Evolutionary conservation across 1,140 invertebrate genomes (phyloP).

Genomic region (Heliconius nattereri): DNA sequence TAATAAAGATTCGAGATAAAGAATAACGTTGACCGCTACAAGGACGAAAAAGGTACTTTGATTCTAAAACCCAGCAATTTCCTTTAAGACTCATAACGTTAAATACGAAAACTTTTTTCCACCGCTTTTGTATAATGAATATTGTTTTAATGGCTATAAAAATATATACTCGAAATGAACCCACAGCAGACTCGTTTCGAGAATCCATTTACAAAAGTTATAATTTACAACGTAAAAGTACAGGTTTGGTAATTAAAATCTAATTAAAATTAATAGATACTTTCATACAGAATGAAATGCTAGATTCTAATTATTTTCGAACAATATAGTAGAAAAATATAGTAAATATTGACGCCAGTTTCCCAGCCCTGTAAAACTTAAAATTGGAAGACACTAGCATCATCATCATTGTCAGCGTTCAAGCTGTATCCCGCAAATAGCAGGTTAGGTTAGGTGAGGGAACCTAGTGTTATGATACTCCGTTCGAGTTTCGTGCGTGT

Average conservation of each 20-base stretch:
- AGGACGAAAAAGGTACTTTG: conserved; percentile 37
- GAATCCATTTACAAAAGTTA: conserved; percentile 43
- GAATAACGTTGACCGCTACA: conserved; percentile 30
- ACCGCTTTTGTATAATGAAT: conserved; percentile 47
- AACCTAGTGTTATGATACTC: too few species aligned
- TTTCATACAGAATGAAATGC: too few species aligned
- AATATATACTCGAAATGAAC: conserved; percentile 42
- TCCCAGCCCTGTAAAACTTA: too few species aligned
- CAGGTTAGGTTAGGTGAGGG: too few species aligned
- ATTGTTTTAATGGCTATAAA: conserved; percentile 49
- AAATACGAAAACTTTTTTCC: conserved; percentile 49
- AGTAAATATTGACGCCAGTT: too few species aligned
- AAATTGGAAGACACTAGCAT: too few species aligned
- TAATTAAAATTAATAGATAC: not conserved
- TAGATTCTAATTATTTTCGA: too few species aligned
- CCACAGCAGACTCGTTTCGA: conserved; percentile 41
- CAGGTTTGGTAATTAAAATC: conserved; percentile 32
- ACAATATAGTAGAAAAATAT: too few species aligned
- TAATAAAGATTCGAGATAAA: conserved; percentile 37
- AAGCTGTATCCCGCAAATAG: too few species aligned
- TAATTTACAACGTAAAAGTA: conserved; percentile 39
- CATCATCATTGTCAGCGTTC: too few species aligned
- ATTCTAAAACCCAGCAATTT: conserved; percentile 42
- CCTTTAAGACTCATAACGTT: conserved; percentile 39
- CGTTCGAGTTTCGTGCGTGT: too few species aligned